Conservation (phyloP, 2,888 invertebrate species). For the Druceiella hillmani region DNA sequence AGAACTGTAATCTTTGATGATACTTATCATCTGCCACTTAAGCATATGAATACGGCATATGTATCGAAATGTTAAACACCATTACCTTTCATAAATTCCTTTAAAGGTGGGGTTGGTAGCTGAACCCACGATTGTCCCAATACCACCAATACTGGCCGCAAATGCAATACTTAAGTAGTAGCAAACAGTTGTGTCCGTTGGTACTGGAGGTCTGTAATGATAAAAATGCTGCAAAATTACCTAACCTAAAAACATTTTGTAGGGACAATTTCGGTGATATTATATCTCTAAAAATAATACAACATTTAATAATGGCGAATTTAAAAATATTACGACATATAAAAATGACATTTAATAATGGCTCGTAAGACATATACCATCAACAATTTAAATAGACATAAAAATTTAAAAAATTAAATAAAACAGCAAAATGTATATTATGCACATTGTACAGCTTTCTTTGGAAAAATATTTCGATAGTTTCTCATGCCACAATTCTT, state of each 20-base stretch:
- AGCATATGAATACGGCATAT: too few species aligned
- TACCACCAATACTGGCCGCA: constrained; percentile 74
- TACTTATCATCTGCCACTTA: constrained; percentile 4
- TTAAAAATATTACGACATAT: background rate
- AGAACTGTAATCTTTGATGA: background rate
- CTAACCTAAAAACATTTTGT: background rate
- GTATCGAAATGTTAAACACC: too few species aligned
- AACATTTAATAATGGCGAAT: background rate
- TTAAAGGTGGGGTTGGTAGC: constrained; percentile 84
- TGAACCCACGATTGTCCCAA: constrained; percentile 72
- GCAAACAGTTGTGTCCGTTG: constrained; percentile 69
- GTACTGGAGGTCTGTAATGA: constrained; percentile 50
- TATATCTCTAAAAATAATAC: background rate
- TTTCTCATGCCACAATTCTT: too few species aligned
- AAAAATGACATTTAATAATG: too few species aligned
- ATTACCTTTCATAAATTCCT: constrained; percentile 66
- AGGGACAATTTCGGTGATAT: too few species aligned
- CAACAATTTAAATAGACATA: too few species aligned
- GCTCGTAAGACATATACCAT: too few species aligned
- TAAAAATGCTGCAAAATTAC: constrained; percentile 7
- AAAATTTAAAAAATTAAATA: too few species aligned
- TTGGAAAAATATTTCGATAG: too few species aligned
- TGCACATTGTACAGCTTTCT: too few species aligned
- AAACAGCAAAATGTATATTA: too few species aligned
- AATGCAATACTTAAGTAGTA: constrained; percentile 77